Percentiles rank a stretch among this genome's conserved stretches.
phyloP scores from a whole-genome alignment of 2,888 invertebrate species.

The Eristalinus sepulchralis region DNA sequence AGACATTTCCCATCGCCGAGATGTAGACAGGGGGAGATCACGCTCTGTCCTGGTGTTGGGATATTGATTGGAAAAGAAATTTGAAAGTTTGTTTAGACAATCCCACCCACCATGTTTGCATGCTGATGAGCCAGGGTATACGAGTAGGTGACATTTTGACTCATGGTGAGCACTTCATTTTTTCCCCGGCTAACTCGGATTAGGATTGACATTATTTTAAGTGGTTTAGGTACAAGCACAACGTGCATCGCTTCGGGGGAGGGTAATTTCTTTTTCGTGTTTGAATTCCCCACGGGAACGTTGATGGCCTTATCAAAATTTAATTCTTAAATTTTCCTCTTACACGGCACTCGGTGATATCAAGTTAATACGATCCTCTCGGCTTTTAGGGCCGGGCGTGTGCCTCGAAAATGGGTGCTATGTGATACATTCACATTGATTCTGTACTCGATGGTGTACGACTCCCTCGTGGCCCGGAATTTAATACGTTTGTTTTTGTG shows the following conservation, averaged over 20 bases:
- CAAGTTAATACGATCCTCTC: conserved; percentile 16
- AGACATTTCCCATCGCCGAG: conserved; percentile 25
- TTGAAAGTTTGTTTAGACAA: conserved; percentile 36
- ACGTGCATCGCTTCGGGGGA: background rate
- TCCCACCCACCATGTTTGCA: conserved; percentile 53
- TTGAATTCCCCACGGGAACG: conserved; percentile 20
- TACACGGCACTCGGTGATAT: background rate
- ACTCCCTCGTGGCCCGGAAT: conserved; percentile 31
- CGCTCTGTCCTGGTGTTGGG: conserved; percentile 30
- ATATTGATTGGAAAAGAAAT: conserved; percentile 68
- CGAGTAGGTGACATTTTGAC: conserved; percentile 39
- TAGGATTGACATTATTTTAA: conserved; percentile 61
- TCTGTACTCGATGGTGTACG: background rate
- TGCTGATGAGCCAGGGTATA: conserved; percentile 30
- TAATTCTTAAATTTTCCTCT: conserved; percentile 45
- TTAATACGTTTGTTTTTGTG: conserved; percentile 3
- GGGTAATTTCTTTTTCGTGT: conserved; percentile 52
- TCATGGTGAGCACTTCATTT: background rate
- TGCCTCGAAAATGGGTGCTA: conserved; percentile 22
- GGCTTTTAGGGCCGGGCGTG: background rate
- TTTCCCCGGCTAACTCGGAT: conserved; percentile 28
- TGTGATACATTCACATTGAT: conserved; percentile 38
- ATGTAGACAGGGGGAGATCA: background rate
- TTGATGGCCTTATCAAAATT: conserved; percentile 58
- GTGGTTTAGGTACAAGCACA: conserved; percentile 30